Evolutionary conservation across 2,888 invertebrate genomes (phyloP).

Genomic region (Steinernema scapterisci): DNA sequence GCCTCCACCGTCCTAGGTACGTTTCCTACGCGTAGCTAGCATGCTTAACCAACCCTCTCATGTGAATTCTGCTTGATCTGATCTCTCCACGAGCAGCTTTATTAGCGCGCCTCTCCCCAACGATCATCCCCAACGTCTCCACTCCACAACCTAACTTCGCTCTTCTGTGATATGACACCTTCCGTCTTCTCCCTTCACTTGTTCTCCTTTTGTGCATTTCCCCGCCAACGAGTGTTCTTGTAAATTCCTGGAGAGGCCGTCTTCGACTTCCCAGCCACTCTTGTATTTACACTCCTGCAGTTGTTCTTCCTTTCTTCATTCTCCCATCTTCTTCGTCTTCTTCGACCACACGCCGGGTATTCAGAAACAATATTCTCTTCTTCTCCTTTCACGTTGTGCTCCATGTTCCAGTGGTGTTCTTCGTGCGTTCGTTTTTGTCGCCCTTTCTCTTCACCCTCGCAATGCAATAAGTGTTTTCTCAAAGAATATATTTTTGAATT

Average conservation of each 20-base stretch:
- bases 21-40: not conserved
- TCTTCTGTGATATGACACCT: conserved; percentile 29
- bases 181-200: conserved; percentile 5
- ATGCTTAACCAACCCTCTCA: conserved; percentile 23
- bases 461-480: conserved; percentile 24
- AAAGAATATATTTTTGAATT: conserved; percentile 30
- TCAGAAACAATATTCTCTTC: conserved; percentile 4
- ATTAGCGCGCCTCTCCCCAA: not conserved
- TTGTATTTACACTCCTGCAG: conserved; percentile 9
- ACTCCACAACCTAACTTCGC: not conserved
- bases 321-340: not conserved
- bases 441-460: not conserved
- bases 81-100: conserved; percentile 26
- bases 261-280: not conserved
- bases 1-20: conserved; percentile 16
- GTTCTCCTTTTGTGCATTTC: conserved; percentile 1
- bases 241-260: not conserved
- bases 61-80: conserved; percentile 14
- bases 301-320: conserved; percentile 10
- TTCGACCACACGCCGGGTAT: conserved; percentile 13
- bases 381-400: not conserved
- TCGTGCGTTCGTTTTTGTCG: too few species aligned
- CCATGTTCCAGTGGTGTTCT: not conserved
- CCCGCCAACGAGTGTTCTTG: conserved; percentile 10
- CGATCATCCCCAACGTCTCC: not conserved